Evolutionary conservation across 2,888 invertebrate species (phyloP), one percentile per base, ranked within the genome.

Genomic region (Platerodrilus igneus): DNA sequence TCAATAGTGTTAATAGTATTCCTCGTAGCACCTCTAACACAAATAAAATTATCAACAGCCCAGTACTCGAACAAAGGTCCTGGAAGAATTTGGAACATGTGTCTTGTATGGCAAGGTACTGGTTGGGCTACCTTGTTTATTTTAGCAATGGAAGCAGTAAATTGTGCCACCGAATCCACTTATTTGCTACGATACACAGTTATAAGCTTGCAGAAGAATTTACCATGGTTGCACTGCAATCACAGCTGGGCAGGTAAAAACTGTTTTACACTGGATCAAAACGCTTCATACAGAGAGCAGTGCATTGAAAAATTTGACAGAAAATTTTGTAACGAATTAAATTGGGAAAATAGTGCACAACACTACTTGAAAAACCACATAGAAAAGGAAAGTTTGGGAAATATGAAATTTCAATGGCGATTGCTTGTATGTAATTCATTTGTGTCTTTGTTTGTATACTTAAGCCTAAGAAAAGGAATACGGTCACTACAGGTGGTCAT

Each of bases 11-110:
- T 32, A n/a, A 25, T 32, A 4, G 7, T 37, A 33, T 23, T 41
- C 20, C 3, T 41, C 7, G 19, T 33, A 3, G 28, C 41, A 3
- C 48, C 48, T 26, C 33, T 37, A 13, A 29, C 41, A 9, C 45
- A 41, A 15, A 21, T 48, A 36, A 45, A 48, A 36, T 16, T 48
- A 15, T 38, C 39, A 5, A 11, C 45, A 6, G 48, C 45, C 7
- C 48, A 48, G 15, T 48, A 38, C 14, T 48, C 48, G 3, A 31
- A 26, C 16, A 32, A 32, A n/a, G 41, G 39, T 6, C 29, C 36
- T 1, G 31, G 45, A 6, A 22, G n/a, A 15, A 18, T 42, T 5
- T 48, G 48, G 48, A 34, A 48, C n/a, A 36, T 48, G 34, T 48
- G 45, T 16, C 41, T 41, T 2, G 18, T 41, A 9, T 29, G 44